These are phyloP conservation scores for Balaeniceps rex DNA, from an alignment of 2,113 vertebrate genomes.

Conservation along the genomic window DNA sequence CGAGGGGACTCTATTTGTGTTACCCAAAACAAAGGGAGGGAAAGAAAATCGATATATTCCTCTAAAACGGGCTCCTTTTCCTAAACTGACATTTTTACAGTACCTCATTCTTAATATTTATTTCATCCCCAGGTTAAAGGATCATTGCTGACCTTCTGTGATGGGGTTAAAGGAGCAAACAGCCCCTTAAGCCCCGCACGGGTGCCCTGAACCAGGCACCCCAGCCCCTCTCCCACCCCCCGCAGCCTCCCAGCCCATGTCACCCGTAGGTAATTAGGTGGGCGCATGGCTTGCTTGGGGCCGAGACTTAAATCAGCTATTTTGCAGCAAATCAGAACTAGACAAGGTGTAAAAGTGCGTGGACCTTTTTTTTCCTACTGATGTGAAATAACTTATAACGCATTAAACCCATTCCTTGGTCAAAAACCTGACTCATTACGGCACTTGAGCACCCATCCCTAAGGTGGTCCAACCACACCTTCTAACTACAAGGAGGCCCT, in stretches of 20 bases:
- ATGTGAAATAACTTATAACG: background rate
- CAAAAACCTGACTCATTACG: background rate
- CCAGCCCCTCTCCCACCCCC: background rate
- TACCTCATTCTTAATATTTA: background rate
- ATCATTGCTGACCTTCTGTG: background rate
- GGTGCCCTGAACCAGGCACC: background rate
- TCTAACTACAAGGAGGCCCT: background rate
- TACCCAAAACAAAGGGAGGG: background rate
- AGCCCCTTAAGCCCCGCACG: rapidly evolving
- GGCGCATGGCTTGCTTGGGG: background rate
- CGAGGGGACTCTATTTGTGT: background rate
- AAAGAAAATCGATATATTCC: background rate
- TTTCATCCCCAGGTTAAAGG: background rate
- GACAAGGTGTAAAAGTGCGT: rapidly evolving
- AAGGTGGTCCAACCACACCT: background rate
- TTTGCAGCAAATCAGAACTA: background rate
- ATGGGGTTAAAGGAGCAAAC: background rate
- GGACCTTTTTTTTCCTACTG: background rate
- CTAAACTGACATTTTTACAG: background rate
- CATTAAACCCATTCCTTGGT: background rate
- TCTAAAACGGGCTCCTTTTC: background rate
- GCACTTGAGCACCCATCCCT: background rate
- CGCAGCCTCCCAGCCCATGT: background rate
- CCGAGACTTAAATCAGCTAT: background rate
- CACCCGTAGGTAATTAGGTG: background rate